Conservation (phyloP, 2,888 invertebrate genomes). For the Coleophora deauratella region DNA sequence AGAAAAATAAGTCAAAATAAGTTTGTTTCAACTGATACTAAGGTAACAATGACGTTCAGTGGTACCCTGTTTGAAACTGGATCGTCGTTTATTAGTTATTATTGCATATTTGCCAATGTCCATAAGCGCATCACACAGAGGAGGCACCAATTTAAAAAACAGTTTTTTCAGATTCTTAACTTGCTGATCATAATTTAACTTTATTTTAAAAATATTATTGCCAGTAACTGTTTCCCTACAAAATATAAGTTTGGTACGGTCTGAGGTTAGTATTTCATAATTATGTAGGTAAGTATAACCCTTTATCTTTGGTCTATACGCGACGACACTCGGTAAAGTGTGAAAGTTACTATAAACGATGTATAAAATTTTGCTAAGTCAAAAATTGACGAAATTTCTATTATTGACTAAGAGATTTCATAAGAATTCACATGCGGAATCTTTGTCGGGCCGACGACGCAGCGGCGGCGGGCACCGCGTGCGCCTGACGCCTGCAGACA, state of each 20-base stretch:
- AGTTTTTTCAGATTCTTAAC: no score
- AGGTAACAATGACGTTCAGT: no score
- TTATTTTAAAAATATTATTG: constrained; percentile 24
- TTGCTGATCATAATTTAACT: neutral
- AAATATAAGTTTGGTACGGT: constrained; percentile 69
- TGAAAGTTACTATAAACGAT: constrained; percentile 66
- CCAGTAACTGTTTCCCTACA: constrained; percentile 48
- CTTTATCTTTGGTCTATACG: constrained; percentile 70
- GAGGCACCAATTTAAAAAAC: no score
- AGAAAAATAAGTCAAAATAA: no score
- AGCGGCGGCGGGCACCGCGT: constrained; percentile 24
- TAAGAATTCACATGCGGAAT: constrained; percentile 69
- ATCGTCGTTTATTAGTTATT: no score
- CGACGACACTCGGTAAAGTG: constrained; percentile 59
- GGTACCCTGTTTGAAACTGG: no score
- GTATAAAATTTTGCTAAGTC: constrained; percentile 74
- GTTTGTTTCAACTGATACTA: no score
- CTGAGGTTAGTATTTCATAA: constrained; percentile 68
- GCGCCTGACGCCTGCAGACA: constrained; percentile 35
- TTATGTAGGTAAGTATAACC: constrained; percentile 47
- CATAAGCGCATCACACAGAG: no score
- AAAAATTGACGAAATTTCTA: constrained; percentile 72
- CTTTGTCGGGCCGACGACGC: constrained; percentile 38
- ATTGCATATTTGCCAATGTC: no score
- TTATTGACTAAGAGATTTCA: constrained; percentile 73